A percentile compares a stretch with the other conserved stretches of the same genome.
phyloP scores from a whole-genome alignment of 2,797 vertebrate genomes.

The Cossypha caffra region DNA sequence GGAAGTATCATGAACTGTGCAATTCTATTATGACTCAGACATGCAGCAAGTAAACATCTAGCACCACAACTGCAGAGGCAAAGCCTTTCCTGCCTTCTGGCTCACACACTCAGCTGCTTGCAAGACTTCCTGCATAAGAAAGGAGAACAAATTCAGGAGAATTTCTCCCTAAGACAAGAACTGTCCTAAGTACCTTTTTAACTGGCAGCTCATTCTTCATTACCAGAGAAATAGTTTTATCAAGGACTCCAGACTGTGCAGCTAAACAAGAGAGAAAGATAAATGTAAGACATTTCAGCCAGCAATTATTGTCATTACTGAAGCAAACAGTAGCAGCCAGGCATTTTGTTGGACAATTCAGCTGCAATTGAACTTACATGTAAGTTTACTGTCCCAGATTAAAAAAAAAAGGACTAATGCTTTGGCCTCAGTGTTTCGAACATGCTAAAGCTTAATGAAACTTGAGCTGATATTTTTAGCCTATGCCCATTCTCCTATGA shows the following conservation, averaged over 20 bases:
- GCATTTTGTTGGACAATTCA: background rate
- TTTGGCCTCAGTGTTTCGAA: background rate
- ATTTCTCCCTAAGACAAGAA: background rate
- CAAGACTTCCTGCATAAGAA: background rate
- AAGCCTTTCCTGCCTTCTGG: background rate
- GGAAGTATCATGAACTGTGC: background rate
- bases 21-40: background rate
- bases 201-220: constrained; percentile 86
- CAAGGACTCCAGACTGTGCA: constrained; percentile 89
- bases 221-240: constrained; percentile 86
- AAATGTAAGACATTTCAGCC: background rate
- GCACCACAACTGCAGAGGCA: background rate
- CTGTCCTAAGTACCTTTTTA: constrained; percentile 78
- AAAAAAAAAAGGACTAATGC: background rate
- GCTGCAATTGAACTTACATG: background rate
- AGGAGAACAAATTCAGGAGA: background rate
- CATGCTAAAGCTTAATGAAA: background rate
- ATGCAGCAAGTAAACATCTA: background rate
- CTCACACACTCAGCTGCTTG: background rate
- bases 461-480: background rate
- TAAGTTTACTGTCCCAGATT: background rate
- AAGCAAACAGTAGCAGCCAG: background rate
- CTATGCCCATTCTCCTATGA: background rate
- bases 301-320: background rate
- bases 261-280: constrained; percentile 76